Evolutionary conservation across 2,888 invertebrate genomes (phyloP).

Genomic region (Zele albiditarsus): DNA sequence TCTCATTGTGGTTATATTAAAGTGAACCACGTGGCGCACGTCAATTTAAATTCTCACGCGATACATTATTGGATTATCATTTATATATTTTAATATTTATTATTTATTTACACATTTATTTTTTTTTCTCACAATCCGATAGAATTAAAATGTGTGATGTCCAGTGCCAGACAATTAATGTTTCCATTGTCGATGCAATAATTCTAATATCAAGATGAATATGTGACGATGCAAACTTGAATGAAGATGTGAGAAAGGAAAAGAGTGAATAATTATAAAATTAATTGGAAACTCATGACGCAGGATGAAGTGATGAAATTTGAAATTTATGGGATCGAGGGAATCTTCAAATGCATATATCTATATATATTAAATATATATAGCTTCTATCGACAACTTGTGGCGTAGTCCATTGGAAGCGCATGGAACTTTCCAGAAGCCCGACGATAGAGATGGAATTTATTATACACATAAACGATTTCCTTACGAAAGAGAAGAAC

Average conservation of each 20-base stretch:
- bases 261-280: not conserved
- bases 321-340: not conserved
- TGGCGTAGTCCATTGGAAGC: conserved; percentile 44
- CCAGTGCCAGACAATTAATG: not conserved
- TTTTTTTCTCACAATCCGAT: too few species aligned
- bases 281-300: too few species aligned
- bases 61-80: not conserved
- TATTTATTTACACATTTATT: too few species aligned
- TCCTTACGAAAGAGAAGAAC: conserved; percentile 1
- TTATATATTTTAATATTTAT: not conserved
- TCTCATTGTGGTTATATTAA: not conserved
- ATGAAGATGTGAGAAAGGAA: not conserved
- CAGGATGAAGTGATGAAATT: not conserved
- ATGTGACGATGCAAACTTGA: not conserved
- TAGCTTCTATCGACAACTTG: not conserved
- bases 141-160: not conserved
- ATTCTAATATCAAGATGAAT: not conserved
- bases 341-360: not conserved
- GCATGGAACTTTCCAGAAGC: conserved; percentile 68
- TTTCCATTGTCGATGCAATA: not conserved
- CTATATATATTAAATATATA: not conserved
- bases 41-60: not conserved
- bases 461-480: conserved; percentile 7
- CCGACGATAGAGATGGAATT: conserved; percentile 43
- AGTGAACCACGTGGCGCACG: not conserved